Evolutionary conservation across 2,888 invertebrate species (phyloP).

Genomic region (Andrena dorsata): DNA sequence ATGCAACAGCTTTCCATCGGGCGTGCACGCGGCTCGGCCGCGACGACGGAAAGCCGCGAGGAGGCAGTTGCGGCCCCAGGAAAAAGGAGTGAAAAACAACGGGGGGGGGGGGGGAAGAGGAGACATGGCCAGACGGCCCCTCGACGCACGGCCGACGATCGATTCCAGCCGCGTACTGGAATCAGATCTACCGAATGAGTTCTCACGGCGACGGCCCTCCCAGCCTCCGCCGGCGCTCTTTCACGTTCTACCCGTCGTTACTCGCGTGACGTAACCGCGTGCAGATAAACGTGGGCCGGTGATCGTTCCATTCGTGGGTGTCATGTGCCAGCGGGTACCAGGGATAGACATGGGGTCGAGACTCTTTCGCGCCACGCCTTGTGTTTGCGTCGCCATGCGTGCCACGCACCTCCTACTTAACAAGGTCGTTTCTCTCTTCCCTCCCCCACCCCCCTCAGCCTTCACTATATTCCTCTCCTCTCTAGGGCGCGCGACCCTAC

Average conservation of each 20-base stretch:
- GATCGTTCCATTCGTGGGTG: constrained; percentile 53
- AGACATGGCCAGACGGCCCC: not conserved
- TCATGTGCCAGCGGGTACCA: constrained; percentile 53
- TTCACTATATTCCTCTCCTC: constrained; percentile 31
- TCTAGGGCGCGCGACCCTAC: constrained; percentile 17
- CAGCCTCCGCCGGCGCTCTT: constrained; percentile 34
- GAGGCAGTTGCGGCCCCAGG: not conserved
- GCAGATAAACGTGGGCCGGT: constrained; percentile 57
- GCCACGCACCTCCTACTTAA: constrained; percentile 83
- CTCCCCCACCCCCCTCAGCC: constrained; percentile 1
- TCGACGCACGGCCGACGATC: constrained; percentile 12
- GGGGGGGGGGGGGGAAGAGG: not conserved
- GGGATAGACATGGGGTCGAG: constrained; percentile 69
- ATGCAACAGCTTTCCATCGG: not conserved
- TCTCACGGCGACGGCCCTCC: constrained; percentile 40
- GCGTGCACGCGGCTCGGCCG: not conserved
- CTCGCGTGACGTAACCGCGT: constrained; percentile 68
- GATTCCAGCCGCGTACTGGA: constrained; percentile 35
- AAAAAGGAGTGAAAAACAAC: not conserved
- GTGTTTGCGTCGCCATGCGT: constrained; percentile 83
- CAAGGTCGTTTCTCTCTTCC: constrained; percentile 71
- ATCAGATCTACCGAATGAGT: constrained; percentile 45
- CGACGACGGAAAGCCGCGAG: not conserved
- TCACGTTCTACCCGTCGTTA: constrained; percentile 45
- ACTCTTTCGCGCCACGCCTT: constrained; percentile 81